Evolutionary conservation across 2,888 invertebrate species (phyloP).

Genomic region (Micoletzkya japonica): DNA sequence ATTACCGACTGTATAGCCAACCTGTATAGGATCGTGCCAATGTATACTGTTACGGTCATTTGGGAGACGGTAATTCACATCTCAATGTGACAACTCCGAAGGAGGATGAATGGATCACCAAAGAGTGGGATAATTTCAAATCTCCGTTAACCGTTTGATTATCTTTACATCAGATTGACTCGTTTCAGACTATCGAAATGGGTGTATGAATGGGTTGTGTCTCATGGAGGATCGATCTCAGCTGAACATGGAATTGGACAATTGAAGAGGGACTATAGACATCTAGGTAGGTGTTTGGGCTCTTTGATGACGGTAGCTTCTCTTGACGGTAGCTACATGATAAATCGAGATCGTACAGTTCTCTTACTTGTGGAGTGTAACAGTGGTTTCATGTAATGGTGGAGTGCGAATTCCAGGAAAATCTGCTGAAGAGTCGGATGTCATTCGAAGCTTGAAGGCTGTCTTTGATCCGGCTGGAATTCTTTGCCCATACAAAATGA

Average conservation of each 20-base stretch:
- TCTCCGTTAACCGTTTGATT: too few species aligned
- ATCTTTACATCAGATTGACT: too few species aligned
- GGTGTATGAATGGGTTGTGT: slow-evolving; percentile 81
- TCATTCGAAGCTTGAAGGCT: slow-evolving; percentile 83
- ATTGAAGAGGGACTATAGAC: slow-evolving; percentile 63
- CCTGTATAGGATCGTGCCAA: slow-evolving; percentile 8
- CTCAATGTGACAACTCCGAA: slow-evolving; percentile 77
- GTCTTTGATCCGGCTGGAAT: slow-evolving; percentile 89
- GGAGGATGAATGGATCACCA: slow-evolving; percentile 65
- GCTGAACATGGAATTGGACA: slow-evolving; percentile 96
- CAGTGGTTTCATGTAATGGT: too few species aligned
- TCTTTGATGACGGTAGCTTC: slow-evolving; percentile 2
- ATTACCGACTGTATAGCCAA: too few species aligned
- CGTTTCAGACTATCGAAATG: slow-evolving; percentile 65
- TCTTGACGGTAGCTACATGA: too few species aligned
- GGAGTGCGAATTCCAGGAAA: too few species aligned
- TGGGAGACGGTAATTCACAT: slow-evolving; percentile 95
- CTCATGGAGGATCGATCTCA: slow-evolving; percentile 80
- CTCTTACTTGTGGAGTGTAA: too few species aligned
- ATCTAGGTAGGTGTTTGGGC: slow-evolving; percentile 72
- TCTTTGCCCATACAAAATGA: slow-evolving; percentile 91
- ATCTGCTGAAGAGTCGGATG: slow-evolving; percentile 71
- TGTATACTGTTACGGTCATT: slow-evolving; percentile 78
- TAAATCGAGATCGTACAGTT: too few species aligned
- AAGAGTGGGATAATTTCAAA: slow-evolving; percentile 65